Evolutionary conservation across 2,797 vertebrate species (phyloP), one percentile per base, ranked within the genome.

Genomic region (Phalanger gymnotis): DNA sequence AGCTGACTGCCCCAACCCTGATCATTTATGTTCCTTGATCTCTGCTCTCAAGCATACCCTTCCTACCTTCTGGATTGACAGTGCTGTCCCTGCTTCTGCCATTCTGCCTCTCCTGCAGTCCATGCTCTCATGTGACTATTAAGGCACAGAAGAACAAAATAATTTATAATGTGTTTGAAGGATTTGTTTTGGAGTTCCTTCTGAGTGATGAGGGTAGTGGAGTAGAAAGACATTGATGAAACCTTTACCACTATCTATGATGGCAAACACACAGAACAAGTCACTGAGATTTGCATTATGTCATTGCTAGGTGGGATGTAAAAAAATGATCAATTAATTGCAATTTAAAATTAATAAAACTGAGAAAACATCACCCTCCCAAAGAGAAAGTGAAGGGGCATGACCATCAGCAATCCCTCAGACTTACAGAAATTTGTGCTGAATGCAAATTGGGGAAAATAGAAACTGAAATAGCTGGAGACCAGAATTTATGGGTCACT

Each of bases 371-470:
- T 81, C 25, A 51, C 22, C 10, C 40, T 3, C 12, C 73, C 9
- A 87, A 87, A 51, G 73, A 51, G 73, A 51, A 87, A 51, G 22
- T 87, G 22, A 87, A 87, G 22, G 40, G 25, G 25, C 40, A 27
- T 27, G 22, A 87, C 47, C 40, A 87, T 10, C 25, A 93, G 34
- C 11, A 51, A 14, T 87, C 55, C 90, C 47, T 52, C 22, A 73
- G 34, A 91, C 47, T 89, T 93, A 73, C 34, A 51, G 47, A 96
- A 92, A 58, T 54, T 92, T 13, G 56, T 66, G 91, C 89, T 31
- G 73, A 47, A 14, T 57, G 19, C 55, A 22, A 73, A 13, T 2
- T 31, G 53, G 81, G 19, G 73, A 58, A 92, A 73, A 54, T 4
- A 22, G 58, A 27, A 92, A 2, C 4, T 61, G n/a, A 90, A 93